These are phyloP conservation scores for Sebastes itinus DNA, from an alignment of 2,797 vertebrate species.

Conservation along the genomic window DNA sequence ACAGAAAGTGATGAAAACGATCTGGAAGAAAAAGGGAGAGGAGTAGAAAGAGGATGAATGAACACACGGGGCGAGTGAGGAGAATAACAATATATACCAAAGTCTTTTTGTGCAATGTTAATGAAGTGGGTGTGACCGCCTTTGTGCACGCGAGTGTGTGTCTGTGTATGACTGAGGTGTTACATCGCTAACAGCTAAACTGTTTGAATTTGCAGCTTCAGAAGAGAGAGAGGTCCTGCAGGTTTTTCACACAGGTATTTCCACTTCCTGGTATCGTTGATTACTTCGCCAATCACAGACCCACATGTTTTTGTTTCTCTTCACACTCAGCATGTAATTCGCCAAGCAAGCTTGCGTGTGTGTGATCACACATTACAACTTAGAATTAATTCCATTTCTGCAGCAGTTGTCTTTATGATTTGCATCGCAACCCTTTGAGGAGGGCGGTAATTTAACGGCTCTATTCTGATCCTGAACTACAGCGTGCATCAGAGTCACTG, in stretches of 20 bases:
- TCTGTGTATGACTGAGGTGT: slow-evolving; percentile 41
- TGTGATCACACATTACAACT: slow-evolving; percentile 38
- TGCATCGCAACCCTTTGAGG: slow-evolving; percentile 67
- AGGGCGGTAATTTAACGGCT: background rate
- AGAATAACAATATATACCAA: slow-evolving; percentile 38
- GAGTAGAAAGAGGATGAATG: background rate
- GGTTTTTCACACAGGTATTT: slow-evolving; percentile 98
- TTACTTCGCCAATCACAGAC: slow-evolving; percentile 52
- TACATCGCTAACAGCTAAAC: slow-evolving; percentile 67
- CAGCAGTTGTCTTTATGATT: slow-evolving; percentile 34
- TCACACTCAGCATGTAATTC: slow-evolving; percentile 60
- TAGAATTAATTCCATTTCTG: slow-evolving; percentile 18
- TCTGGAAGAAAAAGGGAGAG: background rate
- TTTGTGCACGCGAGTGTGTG: background rate
- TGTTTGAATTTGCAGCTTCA: slow-evolving; percentile 95
- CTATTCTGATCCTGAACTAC: background rate
- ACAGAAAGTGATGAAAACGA: slow-evolving; percentile 34
- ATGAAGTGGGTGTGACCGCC: slow-evolving; percentile 40
- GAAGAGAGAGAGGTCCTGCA: slow-evolving; percentile 98
- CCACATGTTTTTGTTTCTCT: slow-evolving; percentile 3
- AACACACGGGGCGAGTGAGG: slow-evolving; percentile 2
- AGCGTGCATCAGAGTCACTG: background rate
- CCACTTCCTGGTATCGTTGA: slow-evolving; percentile 61
- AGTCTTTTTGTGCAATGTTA: slow-evolving; percentile 35
- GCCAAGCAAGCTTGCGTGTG: slow-evolving; percentile 31